Evolutionary conservation across 1,140 invertebrate species (phyloP).

Genomic region (Euschistus heros): DNA sequence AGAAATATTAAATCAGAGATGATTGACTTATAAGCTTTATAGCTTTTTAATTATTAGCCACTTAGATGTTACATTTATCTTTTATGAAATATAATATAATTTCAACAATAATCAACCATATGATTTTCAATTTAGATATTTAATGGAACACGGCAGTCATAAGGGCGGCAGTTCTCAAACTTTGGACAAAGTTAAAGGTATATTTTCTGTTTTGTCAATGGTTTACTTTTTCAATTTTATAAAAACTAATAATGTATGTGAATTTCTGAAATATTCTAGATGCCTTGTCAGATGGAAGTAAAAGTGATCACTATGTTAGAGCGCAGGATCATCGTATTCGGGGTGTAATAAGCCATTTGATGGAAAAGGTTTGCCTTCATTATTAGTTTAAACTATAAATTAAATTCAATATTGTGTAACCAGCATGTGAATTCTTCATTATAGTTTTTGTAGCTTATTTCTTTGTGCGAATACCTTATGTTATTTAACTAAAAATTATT

Average conservation of each 20-base stretch:
- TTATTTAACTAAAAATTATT: no score
- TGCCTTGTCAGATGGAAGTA: background rate
- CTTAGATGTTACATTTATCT: no score
- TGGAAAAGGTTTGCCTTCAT: constrained; percentile 40
- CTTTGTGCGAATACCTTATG: no score
- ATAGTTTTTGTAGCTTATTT: no score
- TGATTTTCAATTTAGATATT: constrained; percentile 22
- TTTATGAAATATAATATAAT: background rate
- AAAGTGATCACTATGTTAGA: constrained; percentile 22
- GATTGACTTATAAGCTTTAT: no score
- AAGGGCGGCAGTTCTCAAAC: constrained; percentile 22
- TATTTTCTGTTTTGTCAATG: background rate
- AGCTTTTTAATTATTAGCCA: no score
- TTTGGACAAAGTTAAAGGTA: constrained; percentile 6
- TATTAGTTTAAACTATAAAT: no score
- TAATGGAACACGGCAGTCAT: constrained; percentile 23
- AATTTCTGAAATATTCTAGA: background rate
- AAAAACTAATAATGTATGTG: background rate
- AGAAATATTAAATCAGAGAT: no score
- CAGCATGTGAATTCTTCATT: no score
- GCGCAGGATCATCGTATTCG: constrained; percentile 28
- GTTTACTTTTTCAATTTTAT: background rate
- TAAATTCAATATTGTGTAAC: no score
- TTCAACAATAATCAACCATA: background rate
- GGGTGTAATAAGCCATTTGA: constrained; percentile 43